Conservation (phyloP, 2,888 invertebrate species). For the Nebria brevicollis region DNA sequence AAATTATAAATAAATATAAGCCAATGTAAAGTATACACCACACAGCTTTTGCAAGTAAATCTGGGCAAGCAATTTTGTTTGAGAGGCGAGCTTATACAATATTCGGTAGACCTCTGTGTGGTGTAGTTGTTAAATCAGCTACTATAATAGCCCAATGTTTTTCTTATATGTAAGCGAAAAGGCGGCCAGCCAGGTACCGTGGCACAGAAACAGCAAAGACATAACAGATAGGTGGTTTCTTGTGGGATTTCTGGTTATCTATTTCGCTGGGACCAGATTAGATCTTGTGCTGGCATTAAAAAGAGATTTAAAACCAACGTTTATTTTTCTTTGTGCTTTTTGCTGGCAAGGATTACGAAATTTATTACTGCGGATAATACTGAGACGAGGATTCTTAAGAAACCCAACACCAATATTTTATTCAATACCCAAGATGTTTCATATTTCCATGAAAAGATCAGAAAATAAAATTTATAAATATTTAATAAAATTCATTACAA, state of each 20-base stretch:
- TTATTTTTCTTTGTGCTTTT: conserved; percentile 45
- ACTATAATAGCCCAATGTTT: not conserved
- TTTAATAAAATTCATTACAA: not conserved
- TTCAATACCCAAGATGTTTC: not conserved
- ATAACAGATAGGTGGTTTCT: conserved; percentile 44
- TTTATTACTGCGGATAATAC: conserved; percentile 45
- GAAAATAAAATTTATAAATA: not conserved
- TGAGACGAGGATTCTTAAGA: not conserved
- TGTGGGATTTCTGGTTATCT: conserved; percentile 46
- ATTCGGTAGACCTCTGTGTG: not conserved
- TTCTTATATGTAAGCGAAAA: not conserved
- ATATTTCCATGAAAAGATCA: not conserved
- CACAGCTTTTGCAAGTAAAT: not conserved
- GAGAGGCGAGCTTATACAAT: not conserved
- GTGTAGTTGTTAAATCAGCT: not conserved
- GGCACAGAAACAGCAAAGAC: conserved; percentile 10
- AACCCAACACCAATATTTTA: not conserved
- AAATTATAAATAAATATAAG: not conserved
- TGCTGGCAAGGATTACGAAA: conserved; percentile 38
- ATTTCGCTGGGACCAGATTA: conserved; percentile 43
- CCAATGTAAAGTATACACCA: not conserved
- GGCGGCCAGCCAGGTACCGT: not conserved
- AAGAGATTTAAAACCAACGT: conserved; percentile 46
- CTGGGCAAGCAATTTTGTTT: not conserved
- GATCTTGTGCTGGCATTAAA: conserved; percentile 42